These are phyloP conservation scores for Musca domestica DNA, from an alignment of 1,140 invertebrate species.

Conservation along the genomic window DNA sequence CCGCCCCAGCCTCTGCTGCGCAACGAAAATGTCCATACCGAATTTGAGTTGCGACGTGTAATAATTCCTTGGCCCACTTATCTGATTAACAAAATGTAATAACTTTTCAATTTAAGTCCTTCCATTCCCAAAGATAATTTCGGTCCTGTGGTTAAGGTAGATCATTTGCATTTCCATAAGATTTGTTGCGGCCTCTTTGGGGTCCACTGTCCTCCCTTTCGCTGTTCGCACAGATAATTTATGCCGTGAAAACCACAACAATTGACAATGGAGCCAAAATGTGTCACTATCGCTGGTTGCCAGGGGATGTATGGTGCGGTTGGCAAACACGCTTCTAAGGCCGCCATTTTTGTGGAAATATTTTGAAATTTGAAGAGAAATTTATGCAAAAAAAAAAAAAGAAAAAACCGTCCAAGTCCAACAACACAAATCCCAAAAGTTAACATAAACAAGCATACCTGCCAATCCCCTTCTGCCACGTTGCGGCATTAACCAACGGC, in stretches of 20 bases:
- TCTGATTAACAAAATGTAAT: slow-evolving; percentile 11
- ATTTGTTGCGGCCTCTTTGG: too few relatives aligned
- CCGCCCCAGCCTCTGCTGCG: too few relatives aligned
- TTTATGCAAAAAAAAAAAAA: not conserved
- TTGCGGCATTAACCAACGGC: too few relatives aligned
- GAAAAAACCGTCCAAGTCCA: not conserved
- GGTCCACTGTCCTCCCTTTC: not conserved
- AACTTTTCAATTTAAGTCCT: slow-evolving; percentile 10
- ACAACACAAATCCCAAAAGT: slow-evolving; percentile 3
- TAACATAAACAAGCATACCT: slow-evolving; percentile 1
- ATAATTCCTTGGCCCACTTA: not conserved
- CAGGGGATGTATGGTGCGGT: not conserved
- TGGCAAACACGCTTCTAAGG: too few relatives aligned
- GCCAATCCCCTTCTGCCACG: too few relatives aligned
- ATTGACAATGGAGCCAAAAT: not conserved
- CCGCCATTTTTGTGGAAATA: too few relatives aligned
- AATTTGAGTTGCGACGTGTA: too few relatives aligned
- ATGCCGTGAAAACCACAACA: slow-evolving; percentile 2
- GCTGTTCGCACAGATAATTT: slow-evolving; percentile 3
- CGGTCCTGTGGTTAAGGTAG: not conserved
- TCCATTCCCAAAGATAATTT: not conserved
- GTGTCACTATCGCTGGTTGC: not conserved
- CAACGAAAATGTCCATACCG: too few relatives aligned
- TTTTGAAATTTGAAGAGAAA: too few relatives aligned
- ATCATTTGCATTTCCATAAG: too few relatives aligned